Evolutionary conservation across 2,113 vertebrate species (phyloP), one percentile per base, ranked within the genome.

Genomic region (Coturnix japonica): DNA sequence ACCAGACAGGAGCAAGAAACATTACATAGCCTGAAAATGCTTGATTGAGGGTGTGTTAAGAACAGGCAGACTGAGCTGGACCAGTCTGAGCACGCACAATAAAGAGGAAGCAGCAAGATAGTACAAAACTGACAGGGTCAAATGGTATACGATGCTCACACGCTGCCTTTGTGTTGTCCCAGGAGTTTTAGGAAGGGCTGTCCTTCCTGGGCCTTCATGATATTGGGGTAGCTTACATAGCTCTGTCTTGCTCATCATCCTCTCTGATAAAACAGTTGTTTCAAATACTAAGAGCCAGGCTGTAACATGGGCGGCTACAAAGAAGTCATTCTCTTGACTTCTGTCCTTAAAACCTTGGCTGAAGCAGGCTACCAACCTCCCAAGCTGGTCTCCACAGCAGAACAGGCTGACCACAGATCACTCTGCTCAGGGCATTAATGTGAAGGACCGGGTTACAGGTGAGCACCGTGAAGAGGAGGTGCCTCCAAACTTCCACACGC

Each of bases 121-220:
- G 14, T 31, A 11, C 28, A 65, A 70, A 67, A 7, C 19, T 13
- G 18, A 14, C 15, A 0, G 0, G 23, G 59, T 37, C 9, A 3
- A 37, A 60, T 0, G 16, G 49, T 30, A 83, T 23, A 47, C 13
- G 35, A 65, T 39, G 77, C 46, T 35, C 76, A 41, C 76, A 63
- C 28, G 69, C 8, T 69, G 17, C 35, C 39, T 60, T 17, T 56
- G 57, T 41, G 20, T 11, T 41, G 44, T 56, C 28, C 28, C 9
- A 5, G 33, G 21, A 81, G 43, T 54, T 21, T 3, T 16, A 41
- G 33, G 39, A 72, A 28, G 22, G 18, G 41, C 22, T 30, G 33
- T 28, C 19, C 44, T 64, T 66, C 15, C 25, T 4, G 1, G 31
- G 37, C 59, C 22, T 39, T n/a, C 33, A 21, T 6, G 19, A 26